Percentiles rank a stretch among this genome's conserved stretches.
Evolutionary conservation across 2,797 vertebrate species (phyloP).

Genomic region (Erethizon dorsatum): DNA sequence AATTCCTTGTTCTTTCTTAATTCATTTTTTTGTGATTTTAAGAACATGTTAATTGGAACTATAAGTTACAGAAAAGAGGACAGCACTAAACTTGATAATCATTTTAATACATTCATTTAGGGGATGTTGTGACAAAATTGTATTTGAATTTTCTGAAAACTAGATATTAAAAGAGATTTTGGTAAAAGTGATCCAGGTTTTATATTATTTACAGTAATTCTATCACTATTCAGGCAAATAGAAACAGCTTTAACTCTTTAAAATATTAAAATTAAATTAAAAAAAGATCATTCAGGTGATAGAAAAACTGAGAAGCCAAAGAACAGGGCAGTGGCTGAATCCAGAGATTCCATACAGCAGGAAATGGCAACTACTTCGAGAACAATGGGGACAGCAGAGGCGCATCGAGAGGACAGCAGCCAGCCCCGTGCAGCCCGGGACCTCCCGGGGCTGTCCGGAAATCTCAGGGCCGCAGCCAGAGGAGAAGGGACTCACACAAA

Average conservation of each 20-base stretch:
- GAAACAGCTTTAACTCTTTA: not conserved
- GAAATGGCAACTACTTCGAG: not conserved
- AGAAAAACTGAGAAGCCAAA: constrained; percentile 20
- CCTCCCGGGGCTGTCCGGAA: not conserved
- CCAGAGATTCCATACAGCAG: not conserved
- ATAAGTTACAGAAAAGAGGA: constrained; percentile 21
- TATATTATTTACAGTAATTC: constrained; percentile 6
- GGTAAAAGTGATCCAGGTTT: not conserved
- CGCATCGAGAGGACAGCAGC: not conserved
- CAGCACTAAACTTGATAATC: not conserved
- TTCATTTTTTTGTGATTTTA: constrained; percentile 36
- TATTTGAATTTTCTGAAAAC: constrained; percentile 9
- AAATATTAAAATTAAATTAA: not conserved
- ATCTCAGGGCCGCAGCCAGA: not conserved
- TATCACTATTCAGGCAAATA: not conserved
- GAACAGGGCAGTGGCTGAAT: not conserved
- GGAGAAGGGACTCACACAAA: not conserved
- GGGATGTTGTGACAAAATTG: not conserved
- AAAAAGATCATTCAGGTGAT: not conserved
- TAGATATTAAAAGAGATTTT: constrained; percentile 8
- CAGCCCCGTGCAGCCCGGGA: not conserved
- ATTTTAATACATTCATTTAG: constrained; percentile 46
- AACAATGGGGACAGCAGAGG: not conserved
- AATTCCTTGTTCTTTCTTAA: constrained; percentile 53
- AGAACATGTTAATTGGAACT: constrained; percentile 34